phyloP scores from a whole-genome alignment of 2,113 vertebrate species.

The Cryptoleucopteryx plumbea region DNA sequence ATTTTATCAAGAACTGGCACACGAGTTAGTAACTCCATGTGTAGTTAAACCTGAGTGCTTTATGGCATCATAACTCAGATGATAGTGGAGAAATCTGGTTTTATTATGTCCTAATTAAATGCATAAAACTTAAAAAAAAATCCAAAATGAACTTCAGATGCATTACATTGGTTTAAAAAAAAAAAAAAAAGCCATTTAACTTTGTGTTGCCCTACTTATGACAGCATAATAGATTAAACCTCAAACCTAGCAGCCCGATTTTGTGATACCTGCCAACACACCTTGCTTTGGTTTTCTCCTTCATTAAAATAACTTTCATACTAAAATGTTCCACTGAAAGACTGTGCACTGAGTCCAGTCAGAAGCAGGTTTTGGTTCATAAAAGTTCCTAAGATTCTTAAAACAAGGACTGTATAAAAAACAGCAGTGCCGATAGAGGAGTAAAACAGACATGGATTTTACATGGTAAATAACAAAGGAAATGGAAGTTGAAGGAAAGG shows the following conservation, averaged over 20 bases:
- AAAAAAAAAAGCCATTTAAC: neutral
- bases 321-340: neutral
- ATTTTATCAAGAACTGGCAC: neutral
- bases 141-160: neutral
- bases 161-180: rapidly evolving
- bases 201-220: neutral
- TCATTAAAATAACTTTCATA: neutral
- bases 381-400: neutral
- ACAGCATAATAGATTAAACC: neutral
- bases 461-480: neutral
- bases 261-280: neutral
- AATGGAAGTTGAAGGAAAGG: neutral
- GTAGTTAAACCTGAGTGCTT: neutral
- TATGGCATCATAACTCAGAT: neutral
- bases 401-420: neutral
- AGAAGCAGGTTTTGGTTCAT: neutral
- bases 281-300: neutral
- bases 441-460: neutral
- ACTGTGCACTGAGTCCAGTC: neutral
- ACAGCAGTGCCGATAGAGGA: neutral
- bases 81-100: neutral
- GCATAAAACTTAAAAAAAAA: neutral
- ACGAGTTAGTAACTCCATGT: neutral
- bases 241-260: neutral
- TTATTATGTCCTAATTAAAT: neutral